Percentiles rank a stretch among this genome's conserved stretches.
These are phyloP conservation scores for Coreoperca whiteheadi DNA, from an alignment of 2,113 vertebrate species.

Conservation along the genomic window DNA sequence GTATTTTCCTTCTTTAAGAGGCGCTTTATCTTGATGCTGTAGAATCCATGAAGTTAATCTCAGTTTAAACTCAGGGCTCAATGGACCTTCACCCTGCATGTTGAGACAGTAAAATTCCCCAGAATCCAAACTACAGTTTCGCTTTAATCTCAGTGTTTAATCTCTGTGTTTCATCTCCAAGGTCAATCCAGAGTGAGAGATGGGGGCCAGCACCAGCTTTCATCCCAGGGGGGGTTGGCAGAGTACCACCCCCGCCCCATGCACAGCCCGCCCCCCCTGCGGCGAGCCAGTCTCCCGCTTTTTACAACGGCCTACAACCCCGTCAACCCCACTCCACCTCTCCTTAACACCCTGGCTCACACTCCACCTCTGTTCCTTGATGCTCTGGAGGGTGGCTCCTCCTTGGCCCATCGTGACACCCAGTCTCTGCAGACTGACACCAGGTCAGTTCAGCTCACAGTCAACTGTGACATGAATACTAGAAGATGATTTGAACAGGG, in stretches of 20 bases:
- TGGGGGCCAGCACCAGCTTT: constrained; percentile 56
- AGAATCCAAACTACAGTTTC: constrained; percentile 22
- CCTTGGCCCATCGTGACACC: constrained; percentile 70
- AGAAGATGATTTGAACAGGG: constrained; percentile 55
- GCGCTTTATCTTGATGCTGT: not conserved
- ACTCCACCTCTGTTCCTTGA: constrained; percentile 83
- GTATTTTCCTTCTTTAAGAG: not conserved
- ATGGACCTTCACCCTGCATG: constrained; percentile 1
- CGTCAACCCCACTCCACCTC: constrained; percentile 50
- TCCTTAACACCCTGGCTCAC: constrained; percentile 66
- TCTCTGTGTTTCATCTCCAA: constrained; percentile 51
- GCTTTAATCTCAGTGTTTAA: constrained; percentile 38
- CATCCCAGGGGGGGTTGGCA: constrained; percentile 63
- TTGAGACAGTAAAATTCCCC: constrained; percentile 21
- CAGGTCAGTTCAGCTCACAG: constrained; percentile 72
- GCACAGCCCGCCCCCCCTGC: constrained; percentile 92
- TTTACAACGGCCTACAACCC: constrained; percentile 66
- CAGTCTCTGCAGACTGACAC: constrained; percentile 82
- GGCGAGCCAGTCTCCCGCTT: constrained; percentile 85
- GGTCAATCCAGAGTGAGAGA: constrained; percentile 69
- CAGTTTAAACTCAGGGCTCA: not conserved
- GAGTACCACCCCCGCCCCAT: constrained; percentile 84
- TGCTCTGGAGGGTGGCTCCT: constrained; percentile 64
- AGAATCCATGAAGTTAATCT: not conserved
- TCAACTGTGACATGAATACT: constrained; percentile 51